These are phyloP conservation scores for Neolamprologus multifasciatus DNA, from an alignment of 2,797 vertebrate genomes.

Conservation along the genomic window DNA sequence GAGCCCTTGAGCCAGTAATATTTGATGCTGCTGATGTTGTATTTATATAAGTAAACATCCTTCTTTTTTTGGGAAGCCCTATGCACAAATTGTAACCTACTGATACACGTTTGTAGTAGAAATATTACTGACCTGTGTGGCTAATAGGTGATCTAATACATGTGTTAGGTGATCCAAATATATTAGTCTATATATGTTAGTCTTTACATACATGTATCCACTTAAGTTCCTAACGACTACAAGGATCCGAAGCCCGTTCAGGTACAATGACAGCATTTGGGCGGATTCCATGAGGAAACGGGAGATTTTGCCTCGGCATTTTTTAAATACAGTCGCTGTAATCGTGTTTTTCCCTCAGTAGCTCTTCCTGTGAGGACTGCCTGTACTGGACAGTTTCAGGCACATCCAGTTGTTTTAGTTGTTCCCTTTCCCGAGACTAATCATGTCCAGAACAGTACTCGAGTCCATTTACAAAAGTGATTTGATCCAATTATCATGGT, in stretches of 20 bases:
- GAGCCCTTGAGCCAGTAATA: not conserved
- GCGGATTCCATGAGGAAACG: not conserved
- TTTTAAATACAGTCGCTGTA: not conserved
- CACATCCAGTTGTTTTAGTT: conserved; percentile 10
- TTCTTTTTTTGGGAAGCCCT: not conserved
- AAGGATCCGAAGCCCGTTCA: not conserved
- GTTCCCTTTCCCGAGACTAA: not conserved
- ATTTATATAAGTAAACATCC: not conserved
- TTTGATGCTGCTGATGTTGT: not conserved
- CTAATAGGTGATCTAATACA: conserved; percentile 50
- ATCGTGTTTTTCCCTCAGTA: not conserved
- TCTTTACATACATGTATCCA: conserved; percentile 47
- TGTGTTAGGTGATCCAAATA: conserved; percentile 69
- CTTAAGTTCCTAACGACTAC: conserved; percentile 16
- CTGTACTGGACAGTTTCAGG: not conserved
- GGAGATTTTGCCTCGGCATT: not conserved
- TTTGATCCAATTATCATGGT: conserved; percentile 27
- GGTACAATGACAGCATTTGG: not conserved
- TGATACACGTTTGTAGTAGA: conserved; percentile 40
- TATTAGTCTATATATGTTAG: conserved; percentile 71
- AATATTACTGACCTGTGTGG: conserved; percentile 41
- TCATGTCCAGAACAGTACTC: conserved; percentile 12
- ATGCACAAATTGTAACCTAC: not conserved
- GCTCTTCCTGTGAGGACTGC: not conserved
- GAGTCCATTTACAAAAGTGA: conserved; percentile 12